Base-by-base conservation (phyloP, 2,113 vertebrate genomes). In the Carettochelys insculpta region DNA sequence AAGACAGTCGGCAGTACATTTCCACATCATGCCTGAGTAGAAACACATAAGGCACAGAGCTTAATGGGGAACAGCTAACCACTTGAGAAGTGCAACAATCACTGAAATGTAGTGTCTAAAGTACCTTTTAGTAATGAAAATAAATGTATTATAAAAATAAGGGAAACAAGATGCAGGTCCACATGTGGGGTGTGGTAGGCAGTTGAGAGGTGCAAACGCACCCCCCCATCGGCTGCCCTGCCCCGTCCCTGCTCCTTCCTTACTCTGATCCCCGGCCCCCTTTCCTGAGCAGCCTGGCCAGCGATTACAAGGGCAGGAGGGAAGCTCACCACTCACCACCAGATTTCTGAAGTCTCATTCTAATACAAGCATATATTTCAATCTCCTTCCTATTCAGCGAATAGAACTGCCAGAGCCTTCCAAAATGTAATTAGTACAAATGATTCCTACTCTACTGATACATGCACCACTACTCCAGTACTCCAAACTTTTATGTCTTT, bases 11-110 rank as follows among this genome's bases (percentile, higher is more conserved):
- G 41, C 24, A 83, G 48, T 81, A 48, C 20, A 77, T 88, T 86
- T 17, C 50, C 25, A 76, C 41, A 77, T 3, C 8, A 29, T 48
- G 83, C 0, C 4, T 0, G 3, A n/a, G 31, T 71, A 78, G 11
- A 27, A 89, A 29, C 1, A 11, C 24, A 13, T 75, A 76, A 75
- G 4, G 71, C 53, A 56, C 51, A 22, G 85, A 90, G 86, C 77
- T 54, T 51, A 73, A 88, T 56, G 25, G 53, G 38, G 8, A 95
- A 50, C 77, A 91, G 31, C 41, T 54, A 65, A 84, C 76, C 1
- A 10, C 13, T n/a, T 77, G 41, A 50, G 61, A 90, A 77, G 14
- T 17, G 17, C 58, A 88, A 80, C 4, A 77, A 12, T 8, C 41
- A 68, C 68, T 73, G 41, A 75, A 75, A 75, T 45, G 24, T 41